Conservation (phyloP, 2,113 vertebrate species). For the Actenoides hombroni region DNA sequence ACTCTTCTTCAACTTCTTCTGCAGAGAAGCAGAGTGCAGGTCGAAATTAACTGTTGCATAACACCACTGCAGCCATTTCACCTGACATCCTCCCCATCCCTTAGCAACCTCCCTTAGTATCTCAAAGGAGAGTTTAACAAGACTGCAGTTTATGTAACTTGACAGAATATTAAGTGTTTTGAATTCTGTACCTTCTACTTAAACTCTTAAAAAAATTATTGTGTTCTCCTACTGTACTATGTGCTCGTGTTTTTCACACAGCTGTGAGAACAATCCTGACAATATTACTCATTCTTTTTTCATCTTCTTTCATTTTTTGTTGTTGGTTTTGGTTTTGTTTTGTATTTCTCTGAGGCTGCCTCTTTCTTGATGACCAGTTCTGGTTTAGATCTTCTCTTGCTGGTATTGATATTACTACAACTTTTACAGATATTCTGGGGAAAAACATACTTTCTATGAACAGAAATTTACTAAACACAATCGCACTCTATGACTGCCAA, state of each 20-base stretch:
- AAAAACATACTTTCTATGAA: not conserved
- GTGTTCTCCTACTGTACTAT: not conserved
- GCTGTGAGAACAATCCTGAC: not conserved
- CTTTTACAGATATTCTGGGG: not conserved
- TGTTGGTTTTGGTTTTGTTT: not conserved
- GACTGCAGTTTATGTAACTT: slow-evolving; percentile 47
- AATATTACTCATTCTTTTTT: not conserved
- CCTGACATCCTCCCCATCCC: slow-evolving; percentile 25
- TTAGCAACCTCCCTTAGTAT: slow-evolving; percentile 18
- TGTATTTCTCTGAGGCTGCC: not conserved
- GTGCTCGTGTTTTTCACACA: not conserved
- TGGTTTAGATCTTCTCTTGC: not conserved
- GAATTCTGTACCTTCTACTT: slow-evolving; percentile 1
- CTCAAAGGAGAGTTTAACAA: slow-evolving; percentile 16
- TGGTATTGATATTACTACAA: not conserved
- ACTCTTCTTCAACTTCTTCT: slow-evolving; percentile 98
- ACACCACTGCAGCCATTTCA: slow-evolving; percentile 20
- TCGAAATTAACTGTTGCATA: slow-evolving; percentile 53
- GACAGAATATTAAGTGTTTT: slow-evolving; percentile 26
- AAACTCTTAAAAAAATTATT: not conserved
- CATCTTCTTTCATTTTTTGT: not conserved
- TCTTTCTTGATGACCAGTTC: not conserved
- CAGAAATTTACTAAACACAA: not conserved
- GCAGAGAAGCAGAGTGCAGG: slow-evolving; percentile 68
- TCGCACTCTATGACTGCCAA: not conserved